These are phyloP conservation scores for Chionomys nivalis DNA, from an alignment of 2,113 vertebrate species.

Conservation along the genomic window DNA sequence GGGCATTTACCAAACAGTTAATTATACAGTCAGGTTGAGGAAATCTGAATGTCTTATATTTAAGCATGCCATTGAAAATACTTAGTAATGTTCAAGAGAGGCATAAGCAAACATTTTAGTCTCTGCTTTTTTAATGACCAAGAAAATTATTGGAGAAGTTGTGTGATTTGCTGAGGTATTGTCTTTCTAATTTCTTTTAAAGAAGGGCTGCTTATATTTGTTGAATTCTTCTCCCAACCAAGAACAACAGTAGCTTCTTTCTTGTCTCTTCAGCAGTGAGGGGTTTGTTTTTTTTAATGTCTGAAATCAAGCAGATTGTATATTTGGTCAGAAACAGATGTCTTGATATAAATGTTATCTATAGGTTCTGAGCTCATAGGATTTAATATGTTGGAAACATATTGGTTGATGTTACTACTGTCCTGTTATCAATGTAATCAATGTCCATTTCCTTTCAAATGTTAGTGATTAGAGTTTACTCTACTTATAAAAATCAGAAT, in stretches of 20 bases:
- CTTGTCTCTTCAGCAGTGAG: not conserved
- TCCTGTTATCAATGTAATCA: not conserved
- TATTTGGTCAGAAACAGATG: slow-evolving; percentile 16
- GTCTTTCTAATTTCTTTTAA: not conserved
- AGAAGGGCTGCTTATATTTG: slow-evolving; percentile 40
- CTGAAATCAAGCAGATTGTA: slow-evolving; percentile 7
- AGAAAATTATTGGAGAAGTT: not conserved
- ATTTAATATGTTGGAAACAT: slow-evolving; percentile 31
- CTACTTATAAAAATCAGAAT: slow-evolving; percentile 11
- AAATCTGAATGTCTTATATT: not conserved
- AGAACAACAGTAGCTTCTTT: not conserved
- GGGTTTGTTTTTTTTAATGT: slow-evolving; percentile 48
- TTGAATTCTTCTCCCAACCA: slow-evolving; percentile 8
- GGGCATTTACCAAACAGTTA: not conserved
- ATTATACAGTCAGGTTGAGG: not conserved
- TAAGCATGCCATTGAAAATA: not conserved
- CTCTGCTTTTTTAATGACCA: not conserved
- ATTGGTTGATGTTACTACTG: not conserved
- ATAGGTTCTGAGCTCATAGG: not conserved
- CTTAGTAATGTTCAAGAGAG: not conserved
- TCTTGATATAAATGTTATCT: slow-evolving; percentile 28
- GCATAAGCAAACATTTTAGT: not conserved
- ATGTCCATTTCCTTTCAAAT: slow-evolving; percentile 32
- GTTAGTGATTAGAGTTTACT: slow-evolving; percentile 47
- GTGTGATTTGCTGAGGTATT: slow-evolving; percentile 30